Evolutionary conservation across 1,140 invertebrate genomes (phyloP).

Genomic region (Geopemphigus sp.): DNA sequence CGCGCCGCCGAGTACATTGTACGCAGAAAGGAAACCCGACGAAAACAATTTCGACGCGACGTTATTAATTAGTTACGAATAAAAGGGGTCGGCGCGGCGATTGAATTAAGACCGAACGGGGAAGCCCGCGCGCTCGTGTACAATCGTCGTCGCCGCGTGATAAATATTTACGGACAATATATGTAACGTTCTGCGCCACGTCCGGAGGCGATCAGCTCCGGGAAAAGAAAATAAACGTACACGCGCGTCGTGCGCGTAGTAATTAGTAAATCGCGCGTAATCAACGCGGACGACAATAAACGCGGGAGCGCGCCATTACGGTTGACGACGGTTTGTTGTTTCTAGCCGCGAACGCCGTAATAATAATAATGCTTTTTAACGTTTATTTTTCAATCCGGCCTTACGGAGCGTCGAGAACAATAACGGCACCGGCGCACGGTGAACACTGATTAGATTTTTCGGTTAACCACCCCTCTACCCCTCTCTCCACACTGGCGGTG

Average conservation of each 20-base stretch:
- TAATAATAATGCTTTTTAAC: background rate
- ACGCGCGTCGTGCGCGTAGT: no score
- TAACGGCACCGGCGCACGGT: background rate
- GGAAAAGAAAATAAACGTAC: no score
- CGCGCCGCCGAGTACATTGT: background rate
- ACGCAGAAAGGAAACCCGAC: background rate
- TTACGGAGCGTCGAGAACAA: background rate
- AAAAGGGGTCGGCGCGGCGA: slow-evolving; percentile 31
- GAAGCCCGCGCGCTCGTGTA: slow-evolving; percentile 23
- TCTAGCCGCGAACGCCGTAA: no score
- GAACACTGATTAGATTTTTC: background rate
- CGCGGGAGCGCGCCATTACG: no score
- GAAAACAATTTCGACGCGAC: slow-evolving; percentile 18
- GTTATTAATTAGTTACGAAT: slow-evolving; percentile 27
- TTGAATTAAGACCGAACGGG: slow-evolving; percentile 26
- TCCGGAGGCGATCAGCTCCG: slow-evolving; percentile 16
- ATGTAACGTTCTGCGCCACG: background rate
- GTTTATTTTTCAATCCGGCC: background rate
- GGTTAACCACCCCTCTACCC: background rate
- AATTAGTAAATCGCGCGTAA: slow-evolving; percentile 6
- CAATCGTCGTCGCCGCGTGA: slow-evolving; percentile 1
- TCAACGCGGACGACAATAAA: background rate
- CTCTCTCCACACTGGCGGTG: no score
- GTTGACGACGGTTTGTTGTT: no score
- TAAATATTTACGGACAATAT: slow-evolving; percentile 33